A percentile compares a stretch with the other conserved stretches of the same genome.
These are phyloP conservation scores for Phasia obesa DNA, from an alignment of 2,888 invertebrate species.

Conservation along the genomic window DNA sequence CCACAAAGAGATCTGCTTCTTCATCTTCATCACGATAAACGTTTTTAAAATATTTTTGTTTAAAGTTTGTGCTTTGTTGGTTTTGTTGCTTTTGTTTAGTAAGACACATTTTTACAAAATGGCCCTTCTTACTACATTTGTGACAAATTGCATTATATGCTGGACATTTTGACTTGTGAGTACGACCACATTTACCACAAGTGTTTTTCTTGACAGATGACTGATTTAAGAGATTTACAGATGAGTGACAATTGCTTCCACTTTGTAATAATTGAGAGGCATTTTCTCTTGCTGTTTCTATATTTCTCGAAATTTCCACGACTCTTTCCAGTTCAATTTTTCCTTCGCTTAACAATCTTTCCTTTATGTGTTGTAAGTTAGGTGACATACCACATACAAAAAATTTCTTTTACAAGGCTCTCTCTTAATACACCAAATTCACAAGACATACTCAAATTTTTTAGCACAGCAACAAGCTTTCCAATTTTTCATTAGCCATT, in stretches of 20 bases:
- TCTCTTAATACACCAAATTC: no score
- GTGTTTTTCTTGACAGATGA: not conserved
- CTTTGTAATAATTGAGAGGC: no score
- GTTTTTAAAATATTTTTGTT: no score
- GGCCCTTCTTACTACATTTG: constrained; percentile 13
- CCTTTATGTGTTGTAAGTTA: constrained; percentile 46
- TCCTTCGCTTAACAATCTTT: constrained; percentile 65
- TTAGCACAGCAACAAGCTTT: no score
- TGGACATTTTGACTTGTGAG: constrained; percentile 46
- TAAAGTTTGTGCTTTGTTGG: not conserved
- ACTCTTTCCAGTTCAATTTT: constrained; percentile 27
- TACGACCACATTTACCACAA: constrained; percentile 33
- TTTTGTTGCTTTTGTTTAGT: not conserved
- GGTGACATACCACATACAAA: constrained; percentile 62
- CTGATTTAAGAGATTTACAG: constrained; percentile 1
- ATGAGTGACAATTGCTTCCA: not conserved
- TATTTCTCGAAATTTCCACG: not conserved
- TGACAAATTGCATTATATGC: constrained; percentile 41
- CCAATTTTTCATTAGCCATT: no score
- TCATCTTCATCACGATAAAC: no score
- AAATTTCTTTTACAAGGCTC: not conserved
- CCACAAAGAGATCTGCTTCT: no score
- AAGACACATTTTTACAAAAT: constrained; percentile 47
- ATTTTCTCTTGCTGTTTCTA: no score
- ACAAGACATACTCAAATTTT: no score